phyloP scores from a whole-genome alignment of 2,888 invertebrate species.

The Globia sparganii region DNA sequence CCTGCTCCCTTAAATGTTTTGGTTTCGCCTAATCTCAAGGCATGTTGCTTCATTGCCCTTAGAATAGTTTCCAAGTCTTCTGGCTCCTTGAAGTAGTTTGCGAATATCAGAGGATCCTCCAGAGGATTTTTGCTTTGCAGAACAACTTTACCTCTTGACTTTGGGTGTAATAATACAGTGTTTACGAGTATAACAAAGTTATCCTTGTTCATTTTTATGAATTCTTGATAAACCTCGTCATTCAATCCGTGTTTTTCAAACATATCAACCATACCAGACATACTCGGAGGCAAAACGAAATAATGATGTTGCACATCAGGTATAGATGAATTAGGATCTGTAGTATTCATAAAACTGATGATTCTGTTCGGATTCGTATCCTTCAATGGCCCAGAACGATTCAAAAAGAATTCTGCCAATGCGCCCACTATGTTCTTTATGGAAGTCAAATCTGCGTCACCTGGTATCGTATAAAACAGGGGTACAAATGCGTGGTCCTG shows the following conservation, averaged over 20 bases:
- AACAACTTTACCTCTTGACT: slow-evolving; percentile 92
- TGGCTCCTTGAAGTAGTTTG: slow-evolving; percentile 91
- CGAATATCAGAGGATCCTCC: slow-evolving; percentile 91
- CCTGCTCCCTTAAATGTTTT: slow-evolving; percentile 73
- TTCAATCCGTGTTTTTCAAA: slow-evolving; percentile 71
- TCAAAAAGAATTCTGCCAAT: slow-evolving; percentile 84
- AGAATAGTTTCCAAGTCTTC: slow-evolving; percentile 86
- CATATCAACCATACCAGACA: slow-evolving; percentile 73
- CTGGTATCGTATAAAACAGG: slow-evolving; percentile 76
- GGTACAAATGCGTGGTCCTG: slow-evolving; percentile 88
- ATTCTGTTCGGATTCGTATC: slow-evolving; percentile 82
- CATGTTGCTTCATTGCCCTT: slow-evolving; percentile 72
- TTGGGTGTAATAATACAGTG: slow-evolving; percentile 92
- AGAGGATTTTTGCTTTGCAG: slow-evolving; percentile 92
- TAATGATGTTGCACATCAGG: slow-evolving; percentile 81
- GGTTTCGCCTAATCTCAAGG: slow-evolving; percentile 73
- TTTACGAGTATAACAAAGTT: slow-evolving; percentile 83
- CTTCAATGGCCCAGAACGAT: slow-evolving; percentile 86
- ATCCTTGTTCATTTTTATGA: slow-evolving; percentile 73
- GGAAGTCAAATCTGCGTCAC: slow-evolving; percentile 69
- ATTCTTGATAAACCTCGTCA: slow-evolving; percentile 73
- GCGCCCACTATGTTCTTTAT: slow-evolving; percentile 74
- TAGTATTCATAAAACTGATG: slow-evolving; percentile 78
- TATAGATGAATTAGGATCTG: slow-evolving; percentile 72
- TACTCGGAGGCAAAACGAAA: slow-evolving; percentile 74